Conservation (phyloP, 2,113 vertebrate species). For the Canis aureus region DNA sequence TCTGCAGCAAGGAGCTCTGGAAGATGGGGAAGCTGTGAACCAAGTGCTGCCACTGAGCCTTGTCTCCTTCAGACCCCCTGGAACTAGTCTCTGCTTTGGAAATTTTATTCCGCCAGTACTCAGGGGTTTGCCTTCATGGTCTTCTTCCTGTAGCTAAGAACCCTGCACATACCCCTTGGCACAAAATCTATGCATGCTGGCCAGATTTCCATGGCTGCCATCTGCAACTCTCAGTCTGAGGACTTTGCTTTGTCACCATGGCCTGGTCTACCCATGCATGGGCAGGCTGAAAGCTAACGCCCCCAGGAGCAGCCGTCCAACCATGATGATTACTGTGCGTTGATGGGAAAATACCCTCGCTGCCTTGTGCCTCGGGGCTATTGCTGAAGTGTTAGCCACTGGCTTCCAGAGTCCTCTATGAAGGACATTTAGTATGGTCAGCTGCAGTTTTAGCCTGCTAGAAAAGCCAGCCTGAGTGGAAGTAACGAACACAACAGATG, state of each 20-base stretch:
- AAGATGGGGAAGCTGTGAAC: background rate
- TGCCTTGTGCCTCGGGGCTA: background rate
- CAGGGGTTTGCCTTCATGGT: background rate
- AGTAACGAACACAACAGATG: background rate
- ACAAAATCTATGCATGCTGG: fast-evolving
- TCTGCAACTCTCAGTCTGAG: background rate
- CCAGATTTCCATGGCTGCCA: background rate
- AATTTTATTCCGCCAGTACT: background rate
- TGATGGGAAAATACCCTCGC: background rate
- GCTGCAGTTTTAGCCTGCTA: background rate
- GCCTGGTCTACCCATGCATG: fast-evolving
- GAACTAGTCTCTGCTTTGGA: background rate
- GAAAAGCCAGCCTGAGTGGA: background rate
- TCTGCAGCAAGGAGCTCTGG: background rate
- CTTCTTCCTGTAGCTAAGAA: background rate
- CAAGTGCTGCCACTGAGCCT: background rate
- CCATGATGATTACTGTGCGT: fast-evolving
- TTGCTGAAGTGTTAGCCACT: background rate
- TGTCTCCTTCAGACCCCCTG: background rate
- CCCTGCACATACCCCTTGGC: background rate
- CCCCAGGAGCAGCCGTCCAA: background rate
- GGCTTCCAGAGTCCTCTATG: background rate
- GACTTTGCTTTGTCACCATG: background rate
- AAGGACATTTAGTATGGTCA: background rate
- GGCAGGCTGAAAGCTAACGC: background rate